These are phyloP conservation scores for Carettochelys insculpta DNA, from an alignment of 2,113 vertebrate species.

Conservation along the genomic window DNA sequence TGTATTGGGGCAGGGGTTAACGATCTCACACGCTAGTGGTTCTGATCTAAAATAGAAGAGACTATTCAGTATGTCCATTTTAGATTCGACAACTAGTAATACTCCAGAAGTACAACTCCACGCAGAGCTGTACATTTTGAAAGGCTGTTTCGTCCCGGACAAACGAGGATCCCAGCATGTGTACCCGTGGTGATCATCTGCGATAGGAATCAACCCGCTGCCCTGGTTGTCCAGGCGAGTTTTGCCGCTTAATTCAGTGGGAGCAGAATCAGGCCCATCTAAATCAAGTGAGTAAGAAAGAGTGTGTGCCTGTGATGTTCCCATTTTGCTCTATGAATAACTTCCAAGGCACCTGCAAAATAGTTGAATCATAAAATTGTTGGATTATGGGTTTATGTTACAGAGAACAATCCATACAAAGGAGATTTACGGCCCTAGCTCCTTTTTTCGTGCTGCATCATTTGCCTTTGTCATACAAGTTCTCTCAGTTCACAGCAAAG, in stretches of 20 bases:
- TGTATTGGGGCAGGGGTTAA: neutral
- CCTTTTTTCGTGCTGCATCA: slow-evolving; percentile 59
- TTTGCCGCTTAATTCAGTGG: fast-evolving
- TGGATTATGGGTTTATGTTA: slow-evolving; percentile 59
- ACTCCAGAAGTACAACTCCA: neutral
- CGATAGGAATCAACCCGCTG: neutral
- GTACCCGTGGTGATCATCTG: neutral
- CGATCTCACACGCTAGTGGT: neutral
- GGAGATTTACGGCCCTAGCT: slow-evolving; percentile 75
- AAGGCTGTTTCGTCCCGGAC: neutral
- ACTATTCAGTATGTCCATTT: neutral
- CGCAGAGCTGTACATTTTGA: neutral
- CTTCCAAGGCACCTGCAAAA: slow-evolving; percentile 37
- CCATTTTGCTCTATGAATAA: neutral
- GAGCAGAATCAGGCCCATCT: neutral
- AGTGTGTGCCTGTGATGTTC: fast-evolving
- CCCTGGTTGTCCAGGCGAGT: neutral
- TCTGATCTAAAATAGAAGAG: neutral
- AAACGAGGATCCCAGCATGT: neutral
- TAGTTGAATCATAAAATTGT: neutral
- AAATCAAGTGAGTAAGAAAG: neutral
- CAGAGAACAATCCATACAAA: slow-evolving; percentile 72
- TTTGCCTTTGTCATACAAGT: slow-evolving; percentile 68
- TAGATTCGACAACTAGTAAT: neutral
- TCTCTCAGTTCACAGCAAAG: slow-evolving; percentile 54